A percentile compares a stretch with the other conserved stretches of the same genome.
These are phyloP conservation scores for Camptogramma bilineatum DNA, from an alignment of 2,888 invertebrate species.

Conservation along the genomic window DNA sequence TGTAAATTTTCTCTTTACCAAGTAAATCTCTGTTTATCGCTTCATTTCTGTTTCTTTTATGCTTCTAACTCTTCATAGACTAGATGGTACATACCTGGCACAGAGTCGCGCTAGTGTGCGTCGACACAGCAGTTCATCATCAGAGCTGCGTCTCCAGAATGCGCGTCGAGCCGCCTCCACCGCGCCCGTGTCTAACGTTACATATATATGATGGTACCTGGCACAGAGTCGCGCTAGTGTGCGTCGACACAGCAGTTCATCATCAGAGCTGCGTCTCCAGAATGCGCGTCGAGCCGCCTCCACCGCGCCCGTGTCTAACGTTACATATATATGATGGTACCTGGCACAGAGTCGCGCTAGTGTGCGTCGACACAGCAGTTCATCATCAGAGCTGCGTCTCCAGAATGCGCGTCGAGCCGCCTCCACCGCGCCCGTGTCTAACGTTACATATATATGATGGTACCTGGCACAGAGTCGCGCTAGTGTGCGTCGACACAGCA, in stretches of 20 bases:
- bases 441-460: no score
- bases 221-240: constrained; percentile 91
- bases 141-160: constrained; percentile 92
- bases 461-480: constrained; percentile 87
- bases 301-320: constrained; percentile 91
- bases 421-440: constrained; percentile 94
- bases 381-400: constrained; percentile 89
- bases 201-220: no score
- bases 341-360: constrained; percentile 90
- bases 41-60: no score
- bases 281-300: constrained; percentile 97
- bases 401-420: constrained; percentile 97
- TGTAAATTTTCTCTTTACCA: no score
- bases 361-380: constrained; percentile 94
- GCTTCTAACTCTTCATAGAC: no score
- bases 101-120: constrained; percentile 93
- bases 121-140: constrained; percentile 94
- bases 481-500: constrained; percentile 96
- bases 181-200: no score
- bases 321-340: no score
- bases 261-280: constrained; percentile 91
- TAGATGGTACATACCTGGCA: constrained; percentile 39
- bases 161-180: constrained; percentile 96
- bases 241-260: constrained; percentile 94
- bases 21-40: no score